These are phyloP conservation scores for Protomyctophum bolini DNA, from an alignment of 2,113 vertebrate species.

Conservation along the genomic window DNA sequence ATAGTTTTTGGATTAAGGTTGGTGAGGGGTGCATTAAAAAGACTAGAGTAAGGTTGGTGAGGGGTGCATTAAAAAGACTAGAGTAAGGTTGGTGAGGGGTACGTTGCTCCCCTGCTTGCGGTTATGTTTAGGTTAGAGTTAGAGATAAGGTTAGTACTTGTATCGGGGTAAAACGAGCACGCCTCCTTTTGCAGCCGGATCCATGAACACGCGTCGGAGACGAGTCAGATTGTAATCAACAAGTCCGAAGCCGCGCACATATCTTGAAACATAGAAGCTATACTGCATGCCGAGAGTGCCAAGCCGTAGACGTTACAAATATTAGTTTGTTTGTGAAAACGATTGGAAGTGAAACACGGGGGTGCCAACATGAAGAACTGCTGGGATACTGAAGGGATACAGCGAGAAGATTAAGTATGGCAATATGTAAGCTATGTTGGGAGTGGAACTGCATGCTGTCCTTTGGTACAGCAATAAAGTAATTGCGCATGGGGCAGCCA, in stretches of 20 bases:
- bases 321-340: not conserved
- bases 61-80: too few species aligned
- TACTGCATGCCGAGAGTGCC: constrained; percentile 12
- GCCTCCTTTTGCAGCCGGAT: too few species aligned
- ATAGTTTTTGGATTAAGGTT: too few species aligned
- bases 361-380: constrained; percentile 25
- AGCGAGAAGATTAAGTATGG: constrained; percentile 31
- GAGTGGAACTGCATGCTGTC: constrained; percentile 49
- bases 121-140: too few species aligned
- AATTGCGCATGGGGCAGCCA: constrained; percentile 17
- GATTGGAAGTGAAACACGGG: constrained; percentile 23
- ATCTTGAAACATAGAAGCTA: constrained; percentile 22
- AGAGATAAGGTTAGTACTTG: too few species aligned
- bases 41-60: too few species aligned
- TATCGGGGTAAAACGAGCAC: too few species aligned
- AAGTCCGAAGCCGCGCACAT: not conserved
- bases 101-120: too few species aligned
- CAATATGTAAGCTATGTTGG: constrained; percentile 30
- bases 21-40: too few species aligned
- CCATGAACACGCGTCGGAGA: not conserved
- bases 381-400: constrained; percentile 10
- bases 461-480: constrained; percentile 38
- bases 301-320: too few species aligned
- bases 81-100: too few species aligned
- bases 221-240: not conserved